Percentiles rank a stretch among this genome's conserved stretches.
These are phyloP conservation scores for Drosophila sturtevanti DNA, from an alignment of 1,140 invertebrate genomes.

Conservation along the genomic window DNA sequence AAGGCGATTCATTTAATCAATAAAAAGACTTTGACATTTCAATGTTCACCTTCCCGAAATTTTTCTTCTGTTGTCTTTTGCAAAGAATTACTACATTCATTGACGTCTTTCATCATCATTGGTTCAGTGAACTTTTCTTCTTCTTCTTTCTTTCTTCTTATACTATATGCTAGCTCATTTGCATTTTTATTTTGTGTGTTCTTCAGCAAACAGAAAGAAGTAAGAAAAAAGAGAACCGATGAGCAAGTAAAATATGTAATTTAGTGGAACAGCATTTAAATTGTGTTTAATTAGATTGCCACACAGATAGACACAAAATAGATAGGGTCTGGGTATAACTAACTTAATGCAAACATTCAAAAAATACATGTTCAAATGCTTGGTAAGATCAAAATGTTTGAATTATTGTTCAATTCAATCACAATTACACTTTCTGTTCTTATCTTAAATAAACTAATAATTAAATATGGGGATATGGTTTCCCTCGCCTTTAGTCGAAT, in stretches of 20 bases:
- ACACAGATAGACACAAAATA: constrained; percentile 74
- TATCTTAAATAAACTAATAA: not conserved
- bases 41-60: not conserved
- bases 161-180: constrained; percentile 67
- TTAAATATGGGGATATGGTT: no score
- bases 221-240: not conserved
- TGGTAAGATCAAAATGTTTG: constrained; percentile 11
- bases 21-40: not conserved
- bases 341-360: no score
- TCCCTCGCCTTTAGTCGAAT: no score
- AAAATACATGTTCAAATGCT: constrained; percentile 10
- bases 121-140: constrained; percentile 60
- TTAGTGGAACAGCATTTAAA: constrained; percentile 50
- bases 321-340: no score
- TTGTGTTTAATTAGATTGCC: constrained; percentile 72
- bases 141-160: constrained; percentile 12
- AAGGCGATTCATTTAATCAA: no score
- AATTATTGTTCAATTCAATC: constrained; percentile 46
- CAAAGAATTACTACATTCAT: constrained; percentile 32
- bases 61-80: constrained; percentile 2
- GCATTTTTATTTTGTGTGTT: constrained; percentile 44
- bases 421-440: constrained; percentile 35
- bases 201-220: not conserved
- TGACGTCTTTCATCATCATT: constrained; percentile 22
- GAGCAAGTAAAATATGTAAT: constrained; percentile 16